Evolutionary conservation across 2,113 vertebrate species (phyloP), one percentile per base, ranked within the genome.

Genomic region (Aptenodytes patagonicus): DNA sequence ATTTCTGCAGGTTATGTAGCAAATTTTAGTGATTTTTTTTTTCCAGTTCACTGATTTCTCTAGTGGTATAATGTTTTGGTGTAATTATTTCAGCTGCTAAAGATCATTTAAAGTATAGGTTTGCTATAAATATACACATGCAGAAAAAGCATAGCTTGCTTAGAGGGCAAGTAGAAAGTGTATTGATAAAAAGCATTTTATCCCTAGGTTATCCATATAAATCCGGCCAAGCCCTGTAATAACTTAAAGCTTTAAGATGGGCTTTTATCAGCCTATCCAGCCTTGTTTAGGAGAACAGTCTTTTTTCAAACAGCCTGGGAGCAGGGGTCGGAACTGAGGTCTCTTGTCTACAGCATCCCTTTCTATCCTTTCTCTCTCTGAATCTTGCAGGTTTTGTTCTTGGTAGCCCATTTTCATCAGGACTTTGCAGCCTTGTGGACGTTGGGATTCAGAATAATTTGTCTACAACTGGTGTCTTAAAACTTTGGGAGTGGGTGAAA

Each of bases 61-160:
- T 71, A 82, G 83, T 51, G 36, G 84, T 92, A 77, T 2, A 71
- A 68, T 79, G 40, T 61, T 96, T 76, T 28, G n/a, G 58, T 62
- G 89, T 87, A 85, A 87, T 96, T 90, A 91, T 93, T 95, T 89
- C 49, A 87, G 25, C 42, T 95, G 46, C 92, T 90, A 38, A 89
- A 94, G 66, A 55, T 76, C 28, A 18, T 87, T 94, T 69, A 25
- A 81, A 93, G 38, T 26, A 44, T 40, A 60, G 13, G 8, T 65
- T 91, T 91, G 31, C 62, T 91, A n/a, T 88, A 87, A 85, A 85
- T 77, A 42, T 25, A 36, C 31, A 36, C 25, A 44, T 75, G 24
- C 47, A 90, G 21, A 87, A 79, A 76, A 76, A 65, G 12, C 17
- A 32, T n/a, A 58, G 66, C 32, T 78, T 57, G 20, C 36, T 87